Base-by-base conservation (phyloP, 1,140 invertebrate species). In the Condylostylus longicornis region DNA sequence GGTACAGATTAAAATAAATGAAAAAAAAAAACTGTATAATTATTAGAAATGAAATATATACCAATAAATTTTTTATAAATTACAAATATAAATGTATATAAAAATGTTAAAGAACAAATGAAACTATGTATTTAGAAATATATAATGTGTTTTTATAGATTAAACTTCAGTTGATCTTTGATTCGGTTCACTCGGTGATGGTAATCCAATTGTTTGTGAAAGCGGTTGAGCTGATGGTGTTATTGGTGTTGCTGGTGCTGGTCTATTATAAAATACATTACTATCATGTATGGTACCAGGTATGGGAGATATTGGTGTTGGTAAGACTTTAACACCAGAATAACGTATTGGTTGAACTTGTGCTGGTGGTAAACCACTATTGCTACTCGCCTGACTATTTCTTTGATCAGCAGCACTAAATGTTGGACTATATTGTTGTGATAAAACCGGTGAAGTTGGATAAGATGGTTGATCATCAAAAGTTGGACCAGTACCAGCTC, bases 111-210 rank as follows among this genome's bases (percentile, higher is more conserved):
- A n/a, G n/a, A n/a, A n/a, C n/a, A n/a, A 20, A 18, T 18, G 34
- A 27, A 20, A 18, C 18, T 21, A 15, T 28, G 18, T 33, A 14
- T 41, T 22, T 25, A 31, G 15, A 20, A 19, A 13, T 12, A 33
- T 23, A 23, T 33, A 5, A 30, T 22, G 20, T 18, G 22, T 30
- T 27, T 5, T 33, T 38, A 31, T 2, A 5, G 12, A 10, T 45
- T 55, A 61, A 20, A 61, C 58, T 48, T 61, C 58, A 10, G 58
- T 61, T 39, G 58, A 61, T 40, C 51, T 54, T 12, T 23, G 33
- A 27, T 42, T 37, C 42, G 58, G 55, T 29, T 51, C 49, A 8
- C 53, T 58, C 15, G 54, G 54, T 7, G 50, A 51, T 9, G 58
- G 58, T 33, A 60, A 38, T 1, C 57, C 57, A 27, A 44, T 54